Percentiles rank a stretch among this genome's conserved stretches.
Conservation (phyloP, 2,797 vertebrate species). For the Cryptoprocta ferox region DNA sequence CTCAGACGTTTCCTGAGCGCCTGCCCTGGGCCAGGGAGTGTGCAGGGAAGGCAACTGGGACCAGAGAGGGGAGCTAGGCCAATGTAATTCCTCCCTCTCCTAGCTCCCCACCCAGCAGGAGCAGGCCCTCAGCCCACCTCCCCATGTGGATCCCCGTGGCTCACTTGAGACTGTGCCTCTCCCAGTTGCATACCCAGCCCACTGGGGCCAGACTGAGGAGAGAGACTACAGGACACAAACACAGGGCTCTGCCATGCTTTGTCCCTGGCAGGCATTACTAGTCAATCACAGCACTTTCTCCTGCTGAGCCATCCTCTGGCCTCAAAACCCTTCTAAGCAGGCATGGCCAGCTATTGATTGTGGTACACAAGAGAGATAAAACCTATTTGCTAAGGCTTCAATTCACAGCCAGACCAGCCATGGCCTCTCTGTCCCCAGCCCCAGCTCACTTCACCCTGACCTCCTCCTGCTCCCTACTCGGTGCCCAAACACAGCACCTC, state of each 20-base stretch:
- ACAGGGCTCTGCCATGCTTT: background rate
- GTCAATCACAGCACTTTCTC: background rate
- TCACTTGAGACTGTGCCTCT: background rate
- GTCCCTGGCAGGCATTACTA: conserved; percentile 14
- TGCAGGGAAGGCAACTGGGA: background rate
- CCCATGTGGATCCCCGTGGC: background rate
- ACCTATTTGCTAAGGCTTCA: background rate
- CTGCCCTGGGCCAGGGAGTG: background rate
- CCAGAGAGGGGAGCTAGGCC: background rate
- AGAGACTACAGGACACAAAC: background rate
- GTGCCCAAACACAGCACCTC: background rate
- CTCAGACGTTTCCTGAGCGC: background rate
- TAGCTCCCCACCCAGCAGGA: background rate
- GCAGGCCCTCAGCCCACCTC: background rate
- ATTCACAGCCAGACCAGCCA: background rate
- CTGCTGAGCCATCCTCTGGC: background rate
- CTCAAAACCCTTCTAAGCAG: background rate
- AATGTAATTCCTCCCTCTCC: background rate
- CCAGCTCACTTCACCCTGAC: background rate
- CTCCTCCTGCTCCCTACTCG: background rate
- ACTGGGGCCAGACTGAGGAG: background rate
- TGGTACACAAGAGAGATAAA: background rate
- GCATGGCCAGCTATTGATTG: background rate
- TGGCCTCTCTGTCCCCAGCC: background rate
- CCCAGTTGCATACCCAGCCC: background rate